A percentile compares a stretch with the other conserved stretches of the same genome.
phyloP scores from a whole-genome alignment of 2,113 vertebrate genomes.

The human (Homo sapiens) region DNA sequence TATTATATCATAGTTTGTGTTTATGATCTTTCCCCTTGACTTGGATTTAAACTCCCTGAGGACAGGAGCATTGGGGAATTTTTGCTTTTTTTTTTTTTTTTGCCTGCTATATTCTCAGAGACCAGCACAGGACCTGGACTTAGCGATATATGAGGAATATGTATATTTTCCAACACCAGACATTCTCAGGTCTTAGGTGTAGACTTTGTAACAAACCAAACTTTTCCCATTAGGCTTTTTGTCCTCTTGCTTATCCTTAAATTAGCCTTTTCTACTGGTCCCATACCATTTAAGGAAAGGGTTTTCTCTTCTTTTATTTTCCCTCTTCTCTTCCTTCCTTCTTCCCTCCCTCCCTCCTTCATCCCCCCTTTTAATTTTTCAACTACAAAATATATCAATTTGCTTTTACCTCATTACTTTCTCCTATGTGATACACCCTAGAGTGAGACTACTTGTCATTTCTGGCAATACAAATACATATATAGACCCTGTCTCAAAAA shows the following conservation, averaged over 20 bases:
- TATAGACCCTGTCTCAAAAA: no score
- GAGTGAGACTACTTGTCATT: background rate
- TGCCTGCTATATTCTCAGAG: background rate
- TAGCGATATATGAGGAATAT: background rate
- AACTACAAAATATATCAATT: background rate
- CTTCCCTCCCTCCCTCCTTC: rapidly evolving
- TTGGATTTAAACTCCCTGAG: background rate
- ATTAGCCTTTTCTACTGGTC: background rate
- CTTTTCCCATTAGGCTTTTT: background rate
- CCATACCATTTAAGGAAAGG: background rate
- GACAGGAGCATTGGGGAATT: background rate
- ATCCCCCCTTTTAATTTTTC: background rate
- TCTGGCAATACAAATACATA: background rate
- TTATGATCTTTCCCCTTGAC: background rate
- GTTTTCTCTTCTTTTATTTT: background rate
- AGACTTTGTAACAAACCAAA: background rate
- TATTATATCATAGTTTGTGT: background rate
- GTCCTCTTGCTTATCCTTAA: background rate
- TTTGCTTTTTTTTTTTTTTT: background rate
- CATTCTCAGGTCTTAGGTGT: background rate
- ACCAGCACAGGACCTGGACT: background rate
- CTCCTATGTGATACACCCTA: background rate
- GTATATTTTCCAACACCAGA: background rate
- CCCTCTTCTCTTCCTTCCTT: no score
- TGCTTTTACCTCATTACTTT: background rate